Base-by-base conservation (phyloP, 2,888 invertebrate species). In the Orthosia incerta region DNA sequence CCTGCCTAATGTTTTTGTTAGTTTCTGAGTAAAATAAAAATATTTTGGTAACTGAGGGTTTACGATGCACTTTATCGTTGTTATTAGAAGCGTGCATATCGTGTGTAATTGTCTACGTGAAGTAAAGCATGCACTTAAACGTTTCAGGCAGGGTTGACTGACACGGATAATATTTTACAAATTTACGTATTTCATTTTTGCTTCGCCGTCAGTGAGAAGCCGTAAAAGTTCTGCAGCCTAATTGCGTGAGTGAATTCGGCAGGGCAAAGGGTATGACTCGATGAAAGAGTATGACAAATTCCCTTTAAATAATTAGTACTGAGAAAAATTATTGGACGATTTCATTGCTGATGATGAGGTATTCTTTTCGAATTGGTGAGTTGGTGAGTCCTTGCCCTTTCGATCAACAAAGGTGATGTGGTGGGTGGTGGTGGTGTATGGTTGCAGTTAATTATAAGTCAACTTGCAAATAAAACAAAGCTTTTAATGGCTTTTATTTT, bases 91-190 rank as follows among this genome's bases (percentile, higher is more conserved):
- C 71, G 45, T 66, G 57, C 63, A 72, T 74, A 60, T 72, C 72
- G 73, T 45, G 69, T 73, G 82, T 80, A 71, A 75, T 82, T 84
- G 83, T 77, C 77, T 77, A 83, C 46, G 67, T 76, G 73, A 76
- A 83, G 63, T 71, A 60, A 74, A 76, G 62, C 71, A 74, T 73
- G 74, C 71, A 77, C 74, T 74, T 77, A 75, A 72, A 69, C 23
- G 62, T 56, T 48, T 26, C 51, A 68, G 48, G 46, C 55, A 84
- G 77, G 84, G 84, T 70, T 82, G 80, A n/a, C 74, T 67, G 16
- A 16, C 39, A 23, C n/a, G n/a, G 50, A 69, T 69, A 16, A 31
- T 46, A 48, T 15, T 46, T 48, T 5, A 53, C 39, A 51, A 50
- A 57, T n/a, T n/a, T n/a, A 59, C 13, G 51, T 51, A 46, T 15